phyloP scores from a whole-genome alignment of 2,113 vertebrate genomes.

The Hippopotamus amphibius region DNA sequence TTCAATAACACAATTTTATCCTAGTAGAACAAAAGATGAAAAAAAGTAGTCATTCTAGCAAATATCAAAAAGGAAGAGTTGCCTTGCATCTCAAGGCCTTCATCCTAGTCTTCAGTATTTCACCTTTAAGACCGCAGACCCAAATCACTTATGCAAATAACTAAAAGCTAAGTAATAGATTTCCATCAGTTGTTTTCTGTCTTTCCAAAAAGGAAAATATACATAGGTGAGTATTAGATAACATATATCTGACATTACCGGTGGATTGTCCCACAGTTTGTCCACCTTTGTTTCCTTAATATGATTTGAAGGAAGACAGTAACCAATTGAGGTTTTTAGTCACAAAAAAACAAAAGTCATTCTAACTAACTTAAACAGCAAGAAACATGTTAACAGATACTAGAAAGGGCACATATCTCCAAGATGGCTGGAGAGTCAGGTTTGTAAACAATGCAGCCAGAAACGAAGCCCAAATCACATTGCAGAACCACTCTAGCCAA shows the following conservation, averaged over 20 bases:
- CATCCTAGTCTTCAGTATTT: background rate
- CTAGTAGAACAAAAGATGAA: background rate
- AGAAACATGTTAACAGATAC: background rate
- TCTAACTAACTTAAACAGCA: background rate
- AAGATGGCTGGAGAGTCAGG: background rate
- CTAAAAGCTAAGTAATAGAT: background rate
- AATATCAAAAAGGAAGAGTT: background rate
- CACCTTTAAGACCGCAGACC: background rate
- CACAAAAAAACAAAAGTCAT: conserved; percentile 30
- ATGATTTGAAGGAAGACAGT: background rate
- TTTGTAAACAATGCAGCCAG: background rate
- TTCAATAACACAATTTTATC: background rate
- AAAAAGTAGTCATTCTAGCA: conserved; percentile 24
- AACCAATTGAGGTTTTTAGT: background rate
- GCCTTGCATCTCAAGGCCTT: background rate
- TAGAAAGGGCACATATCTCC: background rate
- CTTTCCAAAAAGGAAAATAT: background rate
- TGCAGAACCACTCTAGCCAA: background rate
- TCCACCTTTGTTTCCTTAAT: background rate
- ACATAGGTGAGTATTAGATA: background rate
- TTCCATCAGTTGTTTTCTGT: background rate
- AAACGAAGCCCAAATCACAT: background rate
- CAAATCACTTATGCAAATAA: background rate
- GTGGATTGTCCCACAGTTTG: background rate
- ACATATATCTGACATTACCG: background rate